Evolutionary conservation across 2,113 vertebrate genomes (phyloP).

Genomic region (Cyanoderma ruficeps): DNA sequence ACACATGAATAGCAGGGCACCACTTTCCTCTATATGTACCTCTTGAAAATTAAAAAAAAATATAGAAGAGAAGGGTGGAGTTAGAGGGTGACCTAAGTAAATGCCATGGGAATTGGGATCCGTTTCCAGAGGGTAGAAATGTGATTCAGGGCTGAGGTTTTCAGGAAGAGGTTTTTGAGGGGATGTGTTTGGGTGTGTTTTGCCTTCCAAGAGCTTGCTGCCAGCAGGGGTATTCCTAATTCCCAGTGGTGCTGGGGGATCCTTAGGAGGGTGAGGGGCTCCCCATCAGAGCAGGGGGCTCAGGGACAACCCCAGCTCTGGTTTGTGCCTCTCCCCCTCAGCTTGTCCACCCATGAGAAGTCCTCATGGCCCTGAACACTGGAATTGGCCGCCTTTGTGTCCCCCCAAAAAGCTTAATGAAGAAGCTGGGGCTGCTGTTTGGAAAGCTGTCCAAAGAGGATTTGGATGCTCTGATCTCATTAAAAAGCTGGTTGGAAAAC

Average conservation of each 20-base stretch:
- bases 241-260: not conserved
- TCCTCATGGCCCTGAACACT: accelerated
- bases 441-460: not conserved
- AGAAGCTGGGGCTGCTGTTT: not conserved
- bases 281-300: not conserved
- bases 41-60: not conserved
- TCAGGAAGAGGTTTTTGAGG: not conserved
- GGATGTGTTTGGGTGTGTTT: not conserved
- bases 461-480: not conserved
- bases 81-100: conserved; percentile 21
- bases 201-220: not conserved
- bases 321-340: not conserved
- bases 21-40: not conserved
- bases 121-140: not conserved
- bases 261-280: not conserved
- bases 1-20: accelerated
- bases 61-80: not conserved
- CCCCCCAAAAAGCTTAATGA: not conserved
- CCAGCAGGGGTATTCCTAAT: not conserved
- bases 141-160: not conserved
- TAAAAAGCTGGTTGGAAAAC: not conserved
- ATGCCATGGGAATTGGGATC: not conserved
- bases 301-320: not conserved
- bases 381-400: not conserved
- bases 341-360: accelerated